Conservation (phyloP, 2,888 invertebrate genomes). For the Athalia circularis region DNA sequence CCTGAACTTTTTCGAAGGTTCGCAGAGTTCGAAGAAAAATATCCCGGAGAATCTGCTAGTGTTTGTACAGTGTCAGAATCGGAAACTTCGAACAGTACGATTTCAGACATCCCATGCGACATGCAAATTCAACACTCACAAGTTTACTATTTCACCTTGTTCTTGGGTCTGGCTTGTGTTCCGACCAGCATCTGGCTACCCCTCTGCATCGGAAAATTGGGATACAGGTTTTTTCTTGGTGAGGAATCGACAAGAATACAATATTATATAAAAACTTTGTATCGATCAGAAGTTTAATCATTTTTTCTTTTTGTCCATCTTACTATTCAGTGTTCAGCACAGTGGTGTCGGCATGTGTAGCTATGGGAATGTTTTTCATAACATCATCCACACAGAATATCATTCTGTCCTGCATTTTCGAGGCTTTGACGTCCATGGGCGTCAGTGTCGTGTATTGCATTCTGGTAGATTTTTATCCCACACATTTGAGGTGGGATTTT, state of each 20-base stretch:
- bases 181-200: slow-evolving; percentile 87
- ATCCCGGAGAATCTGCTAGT: slow-evolving; percentile 82
- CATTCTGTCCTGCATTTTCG: slow-evolving; percentile 85
- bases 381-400: slow-evolving; percentile 84
- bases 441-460: slow-evolving; percentile 87
- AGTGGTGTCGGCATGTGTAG: slow-evolving; percentile 81
- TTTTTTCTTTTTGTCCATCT: not conserved
- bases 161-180: slow-evolving; percentile 85
- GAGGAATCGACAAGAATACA: slow-evolving; percentile 38
- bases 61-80: slow-evolving; percentile 84
- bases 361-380: slow-evolving; percentile 85
- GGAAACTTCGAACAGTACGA: slow-evolving; percentile 66
- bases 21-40: slow-evolving; percentile 81
- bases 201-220: slow-evolving; percentile 85
- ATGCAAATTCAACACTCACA: slow-evolving; percentile 78
- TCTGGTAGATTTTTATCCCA: slow-evolving; percentile 87
- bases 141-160: slow-evolving; percentile 85
- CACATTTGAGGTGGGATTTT: slow-evolving; percentile 81
- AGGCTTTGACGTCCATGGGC: slow-evolving; percentile 85
- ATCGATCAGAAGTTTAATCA: not conserved
- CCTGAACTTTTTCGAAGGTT: slow-evolving; percentile 89
- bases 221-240: slow-evolving; percentile 88
- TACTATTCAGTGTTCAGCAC: slow-evolving; percentile 82
- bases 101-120: slow-evolving; percentile 77
- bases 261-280: too few species aligned